Percentiles rank a stretch among this genome's conserved stretches.
phyloP scores from a whole-genome alignment of 1,140 invertebrate species.

The Wiebesia pumilae region DNA sequence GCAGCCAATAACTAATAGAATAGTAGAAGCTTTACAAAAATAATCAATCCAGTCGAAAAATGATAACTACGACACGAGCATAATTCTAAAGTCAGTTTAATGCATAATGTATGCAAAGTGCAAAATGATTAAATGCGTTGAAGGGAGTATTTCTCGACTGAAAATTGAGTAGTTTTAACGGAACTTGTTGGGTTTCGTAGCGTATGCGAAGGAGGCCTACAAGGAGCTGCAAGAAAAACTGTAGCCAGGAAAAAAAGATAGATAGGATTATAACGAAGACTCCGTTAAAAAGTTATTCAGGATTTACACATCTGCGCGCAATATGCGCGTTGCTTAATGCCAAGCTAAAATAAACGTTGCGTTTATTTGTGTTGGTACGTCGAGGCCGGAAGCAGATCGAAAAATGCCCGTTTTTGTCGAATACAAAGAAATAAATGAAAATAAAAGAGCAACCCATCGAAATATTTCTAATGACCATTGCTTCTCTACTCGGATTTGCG shows the following conservation, averaged over 20 bases:
- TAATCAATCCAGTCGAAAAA: too few species aligned
- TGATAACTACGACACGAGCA: too few species aligned
- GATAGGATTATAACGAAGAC: conserved; percentile 1
- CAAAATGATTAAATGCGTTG: too few species aligned
- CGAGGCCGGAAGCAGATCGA: conserved; percentile 34
- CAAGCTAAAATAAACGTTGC: conserved; percentile 51
- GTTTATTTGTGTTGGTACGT: conserved; percentile 11
- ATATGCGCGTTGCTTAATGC: conserved; percentile 58
- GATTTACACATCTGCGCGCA: conserved; percentile 58
- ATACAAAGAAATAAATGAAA: conserved; percentile 3
- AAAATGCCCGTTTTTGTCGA: conserved; percentile 7
- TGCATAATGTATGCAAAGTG: too few species aligned
- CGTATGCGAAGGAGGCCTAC: too few species aligned
- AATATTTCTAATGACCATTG: background rate
- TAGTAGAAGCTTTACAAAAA: too few species aligned
- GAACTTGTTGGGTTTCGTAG: too few species aligned
- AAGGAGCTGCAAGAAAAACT: background rate
- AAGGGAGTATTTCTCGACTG: too few species aligned
- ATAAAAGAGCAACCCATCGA: background rate
- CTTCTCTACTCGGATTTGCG: background rate
- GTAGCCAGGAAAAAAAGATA: background rate
- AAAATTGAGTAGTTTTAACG: too few species aligned
- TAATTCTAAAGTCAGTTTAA: too few species aligned
- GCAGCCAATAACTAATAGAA: too few species aligned
- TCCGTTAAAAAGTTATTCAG: background rate